Evolutionary conservation across 2,113 vertebrate genomes (phyloP), one percentile per base, ranked within the genome.

Genomic region (Thamnaconus septentrionalis): DNA sequence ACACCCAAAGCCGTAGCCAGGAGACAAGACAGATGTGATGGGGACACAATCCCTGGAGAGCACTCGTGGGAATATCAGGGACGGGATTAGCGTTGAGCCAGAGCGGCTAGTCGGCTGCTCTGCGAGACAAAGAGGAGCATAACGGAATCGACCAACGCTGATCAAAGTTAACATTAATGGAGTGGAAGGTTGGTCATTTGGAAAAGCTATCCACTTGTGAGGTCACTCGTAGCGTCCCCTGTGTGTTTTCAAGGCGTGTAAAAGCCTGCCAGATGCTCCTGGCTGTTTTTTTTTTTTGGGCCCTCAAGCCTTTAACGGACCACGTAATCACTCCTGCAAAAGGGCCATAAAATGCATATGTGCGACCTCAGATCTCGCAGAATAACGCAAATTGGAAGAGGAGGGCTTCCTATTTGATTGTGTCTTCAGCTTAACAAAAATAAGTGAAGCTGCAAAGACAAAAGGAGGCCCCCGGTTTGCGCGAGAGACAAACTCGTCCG

Each of bases 331-430:
- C 53, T 47, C 60, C 65, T 12, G 8, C 83, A 86, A 82, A 90
- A 69, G 71, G 89, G 88, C 91, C 92, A 82, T 91, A 90, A 94
- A 93, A 94, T 93, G 90, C 90, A 90, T 93, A 94, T 93, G 81
- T 81, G 85, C 75, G 83, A 75, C 75, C 90, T 87, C 87, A 87
- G 81, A 78, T 71, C 77, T 83, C 85, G 75, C 78, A 82, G 79
- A 86, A 85, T 80, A 89, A 91, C 81, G 85, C 81, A 85, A 89
- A 85, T 92, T 91, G 91, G 82, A 91, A 4, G 39, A 66, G 45
- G 45, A 78, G 69, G 52, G 80, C 64, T 66, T 3, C 73, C 52
- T 83, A 3, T 86, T 80, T 87, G 50, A 66, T 55, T 53, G 65
- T 45, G 57, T 64, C 41, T 43, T 50, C 53, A 7, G 41, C 31